A percentile compares a stretch with the other conserved stretches of the same genome.
These are phyloP conservation scores for Luehdorfia chinensis DNA, from an alignment of 1,140 invertebrate species.

Conservation along the genomic window DNA sequence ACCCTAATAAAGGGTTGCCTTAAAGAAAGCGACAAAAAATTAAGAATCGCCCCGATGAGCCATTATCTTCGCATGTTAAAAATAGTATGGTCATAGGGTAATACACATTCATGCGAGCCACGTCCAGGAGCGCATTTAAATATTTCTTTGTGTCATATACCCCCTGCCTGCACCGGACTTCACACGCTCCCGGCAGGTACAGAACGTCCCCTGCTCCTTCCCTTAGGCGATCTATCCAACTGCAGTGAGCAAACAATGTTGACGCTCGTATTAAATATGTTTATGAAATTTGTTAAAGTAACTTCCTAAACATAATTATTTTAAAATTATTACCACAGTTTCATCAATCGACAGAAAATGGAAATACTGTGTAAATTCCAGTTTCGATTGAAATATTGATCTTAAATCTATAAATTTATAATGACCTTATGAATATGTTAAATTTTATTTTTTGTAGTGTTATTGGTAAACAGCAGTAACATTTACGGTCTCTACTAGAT, in stretches of 20 bases:
- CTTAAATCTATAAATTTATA: too few relatives aligned
- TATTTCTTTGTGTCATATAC: conserved; percentile 49
- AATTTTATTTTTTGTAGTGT: too few relatives aligned
- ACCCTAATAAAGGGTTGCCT: conserved; percentile 64
- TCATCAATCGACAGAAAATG: too few relatives aligned
- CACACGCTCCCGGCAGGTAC: conserved; percentile 72
- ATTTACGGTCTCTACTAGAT: conserved; percentile 12
- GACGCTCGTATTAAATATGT: conserved; percentile 20
- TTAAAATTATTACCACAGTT: neutral
- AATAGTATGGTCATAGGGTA: conserved; percentile 76
- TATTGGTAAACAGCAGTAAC: conserved; percentile 13
- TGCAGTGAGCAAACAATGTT: conserved; percentile 30
- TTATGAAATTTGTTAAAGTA: neutral
- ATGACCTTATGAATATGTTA: too few relatives aligned
- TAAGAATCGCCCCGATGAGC: conserved; percentile 75
- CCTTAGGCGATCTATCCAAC: conserved; percentile 19
- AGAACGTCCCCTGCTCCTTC: conserved; percentile 27
- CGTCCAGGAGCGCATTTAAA: conserved; percentile 74
- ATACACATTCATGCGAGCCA: conserved; percentile 70
- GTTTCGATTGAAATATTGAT: too few relatives aligned
- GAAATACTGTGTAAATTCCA: too few relatives aligned
- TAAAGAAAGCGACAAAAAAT: conserved; percentile 70
- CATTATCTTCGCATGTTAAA: conserved; percentile 75
- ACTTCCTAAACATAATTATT: neutral
- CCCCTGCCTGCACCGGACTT: conserved; percentile 69